These are phyloP conservation scores for Strigops habroptila DNA, from an alignment of 2,113 vertebrate genomes.

Conservation along the genomic window DNA sequence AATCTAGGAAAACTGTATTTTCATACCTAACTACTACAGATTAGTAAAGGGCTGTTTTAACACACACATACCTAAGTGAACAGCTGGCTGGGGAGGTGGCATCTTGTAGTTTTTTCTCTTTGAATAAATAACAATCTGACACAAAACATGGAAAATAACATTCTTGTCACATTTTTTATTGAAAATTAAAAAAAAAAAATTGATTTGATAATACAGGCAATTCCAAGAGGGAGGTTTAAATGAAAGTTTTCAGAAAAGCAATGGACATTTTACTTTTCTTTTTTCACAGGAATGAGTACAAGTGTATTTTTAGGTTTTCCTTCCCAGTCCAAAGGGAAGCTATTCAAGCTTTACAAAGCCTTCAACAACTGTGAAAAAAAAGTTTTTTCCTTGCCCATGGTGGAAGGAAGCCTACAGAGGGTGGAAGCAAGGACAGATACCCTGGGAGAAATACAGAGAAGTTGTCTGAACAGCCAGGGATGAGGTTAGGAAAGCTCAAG, in stretches of 20 bases:
- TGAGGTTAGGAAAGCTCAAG: neutral
- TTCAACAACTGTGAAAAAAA: no score
- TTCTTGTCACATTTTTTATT: neutral
- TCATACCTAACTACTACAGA: neutral
- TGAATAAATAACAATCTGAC: neutral
- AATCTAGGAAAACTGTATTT: neutral
- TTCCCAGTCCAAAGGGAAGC: no score
- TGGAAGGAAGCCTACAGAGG: neutral
- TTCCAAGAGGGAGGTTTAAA: neutral
- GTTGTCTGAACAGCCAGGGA: neutral
- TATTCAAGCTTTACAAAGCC: no score
- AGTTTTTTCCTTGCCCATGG: no score
- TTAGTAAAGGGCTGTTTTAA: neutral
- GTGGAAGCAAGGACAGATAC: neutral
- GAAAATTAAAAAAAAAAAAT: neutral
- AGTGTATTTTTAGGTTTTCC: no score
- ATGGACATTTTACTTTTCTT: neutral
- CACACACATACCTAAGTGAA: neutral
- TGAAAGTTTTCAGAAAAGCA: neutral
- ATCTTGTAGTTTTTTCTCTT: neutral
- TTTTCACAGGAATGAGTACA: neutral
- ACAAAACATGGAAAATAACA: neutral
- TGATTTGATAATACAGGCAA: neutral
- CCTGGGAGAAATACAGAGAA: neutral
- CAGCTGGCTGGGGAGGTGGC: neutral